Percentiles rank a stretch among this genome's conserved stretches.
These are phyloP conservation scores for Nycticryphes semicollaris DNA, from an alignment of 2,113 vertebrate genomes.

Conservation along the genomic window DNA sequence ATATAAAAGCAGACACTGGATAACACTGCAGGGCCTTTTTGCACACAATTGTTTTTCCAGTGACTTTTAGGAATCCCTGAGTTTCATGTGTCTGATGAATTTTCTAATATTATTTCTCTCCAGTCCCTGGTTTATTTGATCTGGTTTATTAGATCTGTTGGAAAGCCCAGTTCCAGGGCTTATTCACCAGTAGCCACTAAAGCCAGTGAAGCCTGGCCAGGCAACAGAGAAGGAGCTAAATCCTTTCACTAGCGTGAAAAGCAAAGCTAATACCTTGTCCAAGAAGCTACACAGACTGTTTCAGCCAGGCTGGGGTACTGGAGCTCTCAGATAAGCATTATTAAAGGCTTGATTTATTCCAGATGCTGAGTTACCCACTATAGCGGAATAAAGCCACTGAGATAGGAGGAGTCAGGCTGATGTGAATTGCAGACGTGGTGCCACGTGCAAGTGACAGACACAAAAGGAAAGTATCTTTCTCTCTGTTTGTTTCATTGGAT, in stretches of 20 bases:
- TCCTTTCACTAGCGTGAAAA: neutral
- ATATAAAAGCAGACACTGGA: neutral
- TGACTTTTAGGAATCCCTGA: neutral
- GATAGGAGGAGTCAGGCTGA: neutral
- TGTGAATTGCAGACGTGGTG: neutral
- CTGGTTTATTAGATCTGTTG: neutral
- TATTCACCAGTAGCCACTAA: neutral
- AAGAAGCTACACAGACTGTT: neutral
- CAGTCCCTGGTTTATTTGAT: neutral
- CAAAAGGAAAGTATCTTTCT: neutral
- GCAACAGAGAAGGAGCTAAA: neutral
- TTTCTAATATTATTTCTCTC: neutral
- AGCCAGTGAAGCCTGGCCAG: neutral
- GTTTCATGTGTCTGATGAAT: neutral
- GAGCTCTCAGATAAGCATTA: neutral
- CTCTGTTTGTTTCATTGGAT: neutral
- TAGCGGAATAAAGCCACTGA: neutral
- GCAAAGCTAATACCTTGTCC: neutral
- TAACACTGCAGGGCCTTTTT: neutral
- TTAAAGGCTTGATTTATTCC: neutral
- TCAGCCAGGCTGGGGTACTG: neutral
- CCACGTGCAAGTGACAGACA: neutral
- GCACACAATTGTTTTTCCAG: neutral
- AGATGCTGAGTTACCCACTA: neutral
- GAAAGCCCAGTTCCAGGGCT: neutral